Conservation (phyloP, 2,113 vertebrate species). For the Orientallactaga bullata region DNA sequence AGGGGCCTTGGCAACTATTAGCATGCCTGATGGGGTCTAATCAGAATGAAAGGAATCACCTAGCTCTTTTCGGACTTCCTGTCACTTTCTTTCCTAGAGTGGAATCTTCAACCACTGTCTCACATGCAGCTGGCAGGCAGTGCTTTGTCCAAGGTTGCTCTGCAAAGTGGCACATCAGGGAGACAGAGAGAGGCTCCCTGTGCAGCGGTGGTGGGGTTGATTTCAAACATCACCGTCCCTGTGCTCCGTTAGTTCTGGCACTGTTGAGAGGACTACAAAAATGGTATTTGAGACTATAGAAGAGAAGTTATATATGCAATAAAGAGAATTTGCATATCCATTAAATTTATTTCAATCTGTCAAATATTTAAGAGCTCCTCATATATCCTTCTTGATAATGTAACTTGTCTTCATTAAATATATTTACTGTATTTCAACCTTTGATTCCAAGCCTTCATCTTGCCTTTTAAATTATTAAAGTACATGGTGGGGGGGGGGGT, state of each 20-base stretch:
- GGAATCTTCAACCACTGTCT: neutral
- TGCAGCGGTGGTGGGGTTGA: neutral
- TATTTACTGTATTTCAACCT: slow-evolving; percentile 18
- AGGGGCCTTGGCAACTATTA: neutral
- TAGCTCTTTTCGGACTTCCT: neutral
- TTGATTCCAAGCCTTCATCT: slow-evolving; percentile 9
- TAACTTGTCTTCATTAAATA: slow-evolving; percentile 25
- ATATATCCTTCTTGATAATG: slow-evolving; percentile 61
- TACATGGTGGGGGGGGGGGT: neutral
- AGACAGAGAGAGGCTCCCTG: neutral
- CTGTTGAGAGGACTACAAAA: neutral
- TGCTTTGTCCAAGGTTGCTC: accelerated
- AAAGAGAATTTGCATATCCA: neutral
- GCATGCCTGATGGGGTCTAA: neutral
- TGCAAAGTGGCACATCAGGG: accelerated
- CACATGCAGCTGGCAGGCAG: no score
- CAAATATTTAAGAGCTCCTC: neutral
- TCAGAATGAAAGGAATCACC: neutral
- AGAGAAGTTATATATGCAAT: neutral
- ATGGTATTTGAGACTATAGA: neutral
- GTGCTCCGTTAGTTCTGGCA: neutral
- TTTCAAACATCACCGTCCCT: neutral
- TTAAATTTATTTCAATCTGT: slow-evolving; percentile 53
- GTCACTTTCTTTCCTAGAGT: neutral
- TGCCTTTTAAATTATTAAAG: slow-evolving; percentile 48